Evolutionary conservation across 1,140 invertebrate genomes (phyloP).

Genomic region (Drosophila setifemur): DNA sequence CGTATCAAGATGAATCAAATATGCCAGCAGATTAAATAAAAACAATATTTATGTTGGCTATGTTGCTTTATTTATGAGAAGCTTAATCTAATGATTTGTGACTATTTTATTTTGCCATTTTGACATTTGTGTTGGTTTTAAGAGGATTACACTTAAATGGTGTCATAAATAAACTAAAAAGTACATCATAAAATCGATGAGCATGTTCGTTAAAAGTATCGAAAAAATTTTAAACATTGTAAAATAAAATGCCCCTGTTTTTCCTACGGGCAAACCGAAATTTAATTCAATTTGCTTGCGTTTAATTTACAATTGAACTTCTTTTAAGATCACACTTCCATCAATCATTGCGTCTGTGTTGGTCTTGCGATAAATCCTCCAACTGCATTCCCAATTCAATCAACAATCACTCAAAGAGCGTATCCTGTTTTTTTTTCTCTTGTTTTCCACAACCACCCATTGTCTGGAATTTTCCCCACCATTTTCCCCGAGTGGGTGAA

Average conservation of each 20-base stretch:
- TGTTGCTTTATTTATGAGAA: not conserved
- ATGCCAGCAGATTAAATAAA: not conserved
- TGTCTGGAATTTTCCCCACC: not conserved
- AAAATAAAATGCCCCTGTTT: too few relatives aligned
- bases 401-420: slow-evolving; percentile 47
- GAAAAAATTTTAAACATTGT: too few relatives aligned
- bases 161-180: not conserved
- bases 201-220: too few relatives aligned
- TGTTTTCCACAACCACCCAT: not conserved
- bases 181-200: too few relatives aligned
- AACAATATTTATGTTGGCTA: not conserved
- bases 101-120: slow-evolving; percentile 8
- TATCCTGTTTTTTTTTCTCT: slow-evolving; percentile 10
- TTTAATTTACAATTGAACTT: too few relatives aligned
- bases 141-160: slow-evolving; percentile 4
- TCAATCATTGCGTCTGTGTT: slow-evolving; percentile 20
- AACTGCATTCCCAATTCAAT: slow-evolving; percentile 44
- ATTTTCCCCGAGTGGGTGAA: not conserved
- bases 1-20: not conserved
- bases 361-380: slow-evolving; percentile 27
- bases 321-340: too few relatives aligned
- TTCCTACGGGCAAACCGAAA: too few relatives aligned
- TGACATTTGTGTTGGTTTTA: not conserved
- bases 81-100: slow-evolving; percentile 8
- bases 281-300: too few relatives aligned